Evolutionary conservation across 2,888 invertebrate genomes (phyloP), one percentile per base, ranked within the genome.

Genomic region (Leptogaster cylindrica): DNA sequence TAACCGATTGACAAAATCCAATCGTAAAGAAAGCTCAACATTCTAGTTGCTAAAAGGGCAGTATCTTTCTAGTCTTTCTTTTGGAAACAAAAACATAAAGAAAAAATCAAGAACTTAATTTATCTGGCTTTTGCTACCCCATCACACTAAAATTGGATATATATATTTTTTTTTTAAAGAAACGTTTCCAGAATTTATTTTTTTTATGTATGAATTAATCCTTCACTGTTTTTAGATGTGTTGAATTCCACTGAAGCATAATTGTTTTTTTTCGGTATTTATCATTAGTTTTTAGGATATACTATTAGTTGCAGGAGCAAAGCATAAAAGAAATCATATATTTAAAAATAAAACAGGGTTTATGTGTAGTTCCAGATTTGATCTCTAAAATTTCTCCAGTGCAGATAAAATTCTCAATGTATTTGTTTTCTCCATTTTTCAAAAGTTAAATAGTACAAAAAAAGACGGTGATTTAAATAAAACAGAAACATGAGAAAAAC

Each of bases 391-490:
- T 46, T 10, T 28, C 8, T 50, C 7, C 50, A 25, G 50, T 28
- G 28, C 5, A 16, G 27, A n/a, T 4, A 50, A 8, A 31, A 8
- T 31, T 31, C 10, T 31, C 31, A 31, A 31, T n/a, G n/a, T n/a
- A 31, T 31, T n/a, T 7, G 16, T 25, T 14, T 50, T 27, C 16
- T n/a, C n/a, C n/a, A n/a, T n/a, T n/a, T 25, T 25, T 52, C 28
- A 52, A 52, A 18, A 52, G 52, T 52, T 16, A 27, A 52, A 52
- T 33, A 52, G 52, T 52, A 52, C 52, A 52, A 52, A 52, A 20
- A 8, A 31, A 20, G 16, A 10, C 52, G 33, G 52, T 52, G 52
- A 52, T 52, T 28, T 16, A 23, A 46, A 16, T 46, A 7, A 7
- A 23, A 23, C 46, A 23, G 46, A 23, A 23, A 46, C 25, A n/a